Evolutionary conservation across 2,113 vertebrate genomes (phyloP).

Genomic region (Bufo bufo): DNA sequence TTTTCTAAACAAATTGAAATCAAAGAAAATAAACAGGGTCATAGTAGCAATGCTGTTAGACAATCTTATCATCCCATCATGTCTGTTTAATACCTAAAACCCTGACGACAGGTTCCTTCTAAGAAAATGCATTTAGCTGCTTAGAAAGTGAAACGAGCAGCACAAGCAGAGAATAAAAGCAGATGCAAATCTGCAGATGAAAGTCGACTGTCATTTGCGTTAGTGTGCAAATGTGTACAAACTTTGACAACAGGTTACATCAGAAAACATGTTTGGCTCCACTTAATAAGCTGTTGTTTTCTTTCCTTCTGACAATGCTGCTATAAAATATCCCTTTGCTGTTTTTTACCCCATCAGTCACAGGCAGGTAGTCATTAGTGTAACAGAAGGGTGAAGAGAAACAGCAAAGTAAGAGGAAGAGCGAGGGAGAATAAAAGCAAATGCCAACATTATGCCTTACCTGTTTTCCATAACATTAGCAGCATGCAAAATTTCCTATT

Average conservation of each 20-base stretch:
- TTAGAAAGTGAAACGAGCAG: not conserved
- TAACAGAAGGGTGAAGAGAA: not conserved
- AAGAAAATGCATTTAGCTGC: not conserved
- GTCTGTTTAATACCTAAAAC: too few species aligned
- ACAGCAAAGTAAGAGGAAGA: constrained; percentile 16
- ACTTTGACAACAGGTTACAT: constrained; percentile 39
- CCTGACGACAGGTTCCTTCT: too few species aligned
- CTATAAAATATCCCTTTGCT: constrained; percentile 29
- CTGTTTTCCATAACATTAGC: constrained; percentile 3
- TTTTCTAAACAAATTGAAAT: too few species aligned
- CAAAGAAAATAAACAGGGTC: too few species aligned
- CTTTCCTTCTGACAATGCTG: not conserved
- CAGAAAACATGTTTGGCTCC: constrained; percentile 26
- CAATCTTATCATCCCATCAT: too few species aligned
- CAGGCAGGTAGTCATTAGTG: constrained; percentile 47
- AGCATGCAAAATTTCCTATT: constrained; percentile 9
- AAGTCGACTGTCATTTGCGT: constrained; percentile 21
- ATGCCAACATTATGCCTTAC: constrained; percentile 23
- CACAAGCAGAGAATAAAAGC: not conserved
- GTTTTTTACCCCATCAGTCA: constrained; percentile 41
- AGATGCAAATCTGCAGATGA: not conserved
- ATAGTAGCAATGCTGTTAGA: too few species aligned
- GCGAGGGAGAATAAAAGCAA: constrained; percentile 35
- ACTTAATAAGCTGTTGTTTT: constrained; percentile 28
- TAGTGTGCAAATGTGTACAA: constrained; percentile 28